These are phyloP conservation scores for Steinernema khuongi DNA, from an alignment of 1,140 invertebrate species.

Conservation along the genomic window DNA sequence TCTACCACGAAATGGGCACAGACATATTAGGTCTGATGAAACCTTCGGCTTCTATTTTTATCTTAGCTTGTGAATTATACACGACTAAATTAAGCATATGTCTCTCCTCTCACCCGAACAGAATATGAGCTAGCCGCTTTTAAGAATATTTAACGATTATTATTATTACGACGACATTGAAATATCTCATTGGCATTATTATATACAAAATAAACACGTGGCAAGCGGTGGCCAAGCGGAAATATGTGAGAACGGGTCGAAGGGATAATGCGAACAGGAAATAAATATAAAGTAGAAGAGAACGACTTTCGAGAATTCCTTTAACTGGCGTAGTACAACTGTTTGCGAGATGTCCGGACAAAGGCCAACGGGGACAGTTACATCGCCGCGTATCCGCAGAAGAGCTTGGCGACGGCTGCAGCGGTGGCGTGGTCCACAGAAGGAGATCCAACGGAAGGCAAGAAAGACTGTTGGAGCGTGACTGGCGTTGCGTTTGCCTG, in stretches of 20 bases:
- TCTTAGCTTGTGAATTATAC: too few species aligned
- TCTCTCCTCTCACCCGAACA: too few species aligned
- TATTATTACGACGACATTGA: too few species aligned
- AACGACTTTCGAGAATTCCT: background rate
- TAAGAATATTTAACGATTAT: too few species aligned
- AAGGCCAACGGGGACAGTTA: background rate
- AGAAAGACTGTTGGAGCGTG: background rate
- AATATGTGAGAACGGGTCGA: background rate
- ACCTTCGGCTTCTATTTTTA: too few species aligned
- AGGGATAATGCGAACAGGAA: background rate
- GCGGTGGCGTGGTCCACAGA: conserved; percentile 5
- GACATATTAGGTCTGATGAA: too few species aligned
- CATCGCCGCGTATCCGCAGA: background rate
- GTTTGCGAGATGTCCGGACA: background rate
- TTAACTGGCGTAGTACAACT: background rate
- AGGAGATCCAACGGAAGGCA: background rate
- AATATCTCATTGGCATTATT: background rate
- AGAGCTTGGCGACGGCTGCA: background rate
- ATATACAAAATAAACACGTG: background rate
- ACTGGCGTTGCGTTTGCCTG: background rate
- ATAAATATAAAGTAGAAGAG: background rate
- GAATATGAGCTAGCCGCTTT: too few species aligned
- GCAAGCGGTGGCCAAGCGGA: background rate
- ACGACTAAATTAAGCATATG: too few species aligned
- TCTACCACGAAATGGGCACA: too few species aligned